Base-by-base conservation (phyloP, 2,113 vertebrate species). In the Lamprotornis superbus region DNA sequence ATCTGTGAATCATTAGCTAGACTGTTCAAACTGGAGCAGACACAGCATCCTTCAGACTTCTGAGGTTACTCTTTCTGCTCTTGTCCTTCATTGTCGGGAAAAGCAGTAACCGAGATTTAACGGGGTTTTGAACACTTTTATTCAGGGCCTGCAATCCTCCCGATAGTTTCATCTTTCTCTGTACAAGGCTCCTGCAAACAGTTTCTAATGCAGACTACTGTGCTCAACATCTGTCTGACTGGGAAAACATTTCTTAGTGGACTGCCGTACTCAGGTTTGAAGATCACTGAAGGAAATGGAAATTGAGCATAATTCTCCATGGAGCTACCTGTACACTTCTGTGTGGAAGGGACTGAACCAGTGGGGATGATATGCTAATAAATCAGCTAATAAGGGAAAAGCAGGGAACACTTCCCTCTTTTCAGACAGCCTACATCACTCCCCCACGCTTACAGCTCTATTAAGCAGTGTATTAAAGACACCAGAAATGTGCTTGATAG, bases 11-110 rank as follows among this genome's bases (percentile, higher is more conserved):
- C 93, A 91, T 96, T 96, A 96, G 68, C 82, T n/a, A 74, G 65
- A 81, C 80, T 65, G 77, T 75, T 94, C 69, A 61, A 84, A 94
- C 85, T 74, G 87, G 64, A 94, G 83, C 92, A 94, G 90, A 65
- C 44, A 67, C 49, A 49, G 79, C 77, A 90, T 81, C 88, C 86
- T 90, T 92, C 92, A 96, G 86, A 87, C 85, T 94, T 96, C 86
- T 93, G 88, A 95, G 69, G 61, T 75, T 95, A 71, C 74, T 87
- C 47, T 93, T 90, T 63, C 91, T 70, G 82, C 63, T 95, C 73
- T 69, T 68, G 40, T 89, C 76, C 93, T 93, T 90, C 93, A 16
- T 93, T 92, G 90, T 76, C 17, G 7, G 88, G 77, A 84, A 91
- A 63, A 92, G 95, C 91, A 78, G 82, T 65, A 86, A 50, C 25